Percentiles rank a stretch among this genome's conserved stretches.
These are phyloP conservation scores for Diachasma alloeum DNA, from an alignment of 1,140 invertebrate genomes.

Conservation along the genomic window DNA sequence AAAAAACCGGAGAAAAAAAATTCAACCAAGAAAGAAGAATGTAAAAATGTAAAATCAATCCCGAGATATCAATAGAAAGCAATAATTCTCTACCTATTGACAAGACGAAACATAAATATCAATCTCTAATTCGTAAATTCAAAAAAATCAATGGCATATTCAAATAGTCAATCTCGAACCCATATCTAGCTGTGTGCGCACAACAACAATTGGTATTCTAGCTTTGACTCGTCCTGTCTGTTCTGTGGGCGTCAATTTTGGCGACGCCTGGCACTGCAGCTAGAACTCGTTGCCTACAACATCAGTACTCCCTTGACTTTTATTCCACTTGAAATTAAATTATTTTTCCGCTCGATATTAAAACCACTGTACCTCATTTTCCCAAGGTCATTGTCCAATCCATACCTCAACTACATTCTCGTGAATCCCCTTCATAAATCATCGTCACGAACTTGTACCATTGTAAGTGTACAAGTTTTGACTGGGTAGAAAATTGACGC, in stretches of 20 bases:
- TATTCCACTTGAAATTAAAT: background rate
- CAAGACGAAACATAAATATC: too few species aligned
- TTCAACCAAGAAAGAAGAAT: too few species aligned
- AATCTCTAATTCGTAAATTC: too few species aligned
- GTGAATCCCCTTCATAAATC: background rate
- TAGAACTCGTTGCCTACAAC: background rate
- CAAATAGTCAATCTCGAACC: too few species aligned
- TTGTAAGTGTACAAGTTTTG: too few species aligned
- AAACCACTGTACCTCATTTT: background rate
- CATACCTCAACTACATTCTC: background rate
- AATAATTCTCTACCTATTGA: too few species aligned
- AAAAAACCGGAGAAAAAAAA: too few species aligned
- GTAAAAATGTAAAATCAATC: too few species aligned
- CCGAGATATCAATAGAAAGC: too few species aligned
- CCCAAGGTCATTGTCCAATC: background rate
- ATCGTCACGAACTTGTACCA: background rate
- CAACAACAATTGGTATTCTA: constrained; percentile 4
- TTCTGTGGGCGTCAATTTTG: constrained; percentile 19
- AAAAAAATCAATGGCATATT: too few species aligned
- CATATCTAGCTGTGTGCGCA: too few species aligned
- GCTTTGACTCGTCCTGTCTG: background rate
- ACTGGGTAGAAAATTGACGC: too few species aligned
- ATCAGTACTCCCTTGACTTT: background rate
- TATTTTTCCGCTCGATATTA: background rate
- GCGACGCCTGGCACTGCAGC: background rate